Evolutionary conservation across 2,797 vertebrate genomes (phyloP), one percentile per base, ranked within the genome.

Genomic region (Cuculus canorus): DNA sequence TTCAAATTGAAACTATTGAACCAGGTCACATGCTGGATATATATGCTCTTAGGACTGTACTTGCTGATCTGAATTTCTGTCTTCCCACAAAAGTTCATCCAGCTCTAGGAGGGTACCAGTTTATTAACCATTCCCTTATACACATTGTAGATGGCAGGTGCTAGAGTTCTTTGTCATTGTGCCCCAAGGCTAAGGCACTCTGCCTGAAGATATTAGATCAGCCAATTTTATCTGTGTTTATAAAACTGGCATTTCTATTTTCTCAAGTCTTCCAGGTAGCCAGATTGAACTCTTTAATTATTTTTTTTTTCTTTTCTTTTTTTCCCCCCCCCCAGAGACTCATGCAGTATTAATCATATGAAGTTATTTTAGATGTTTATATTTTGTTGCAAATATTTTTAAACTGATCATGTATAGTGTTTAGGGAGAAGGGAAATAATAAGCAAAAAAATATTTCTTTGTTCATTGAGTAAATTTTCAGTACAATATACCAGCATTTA

Each of bases 201-300:
- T 92, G 87, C 82, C 81, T 13, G 10, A 93, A 95, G 87, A 90
- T 96, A 94, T 60, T 92, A 91, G 72, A 90, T 87, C 69, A 87
- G 82, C 45, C 76, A 83, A 60, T 88, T 96, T 93, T 85, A 84
- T 86, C 93, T 91, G 17, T 86, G 86, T 79, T 86, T 85, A 77
- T 82, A 83, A 89, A 92, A 41, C 88, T 81, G 68, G n/a, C 57
- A 71, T 88, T 94, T 92, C 75, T 94, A 24, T 95, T 94, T 96
- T 90, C 69, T 60, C 22, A 59, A 54, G 59, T 71, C 61, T 95
- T 90, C 45, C 56, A 87, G 45, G 66, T 92, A 94, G 33, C 30
- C 68, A 76, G 50, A 82, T 32, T 61, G 33, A 81, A 41, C 21
- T 79, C n/a, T 76, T 19, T 71, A 86, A 52, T 71, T 80, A 7